Percentiles rank a stretch among this genome's conserved stretches.
Evolutionary conservation across 1,140 invertebrate genomes (phyloP).

Genomic region (Macrobrachium rosenbergii): DNA sequence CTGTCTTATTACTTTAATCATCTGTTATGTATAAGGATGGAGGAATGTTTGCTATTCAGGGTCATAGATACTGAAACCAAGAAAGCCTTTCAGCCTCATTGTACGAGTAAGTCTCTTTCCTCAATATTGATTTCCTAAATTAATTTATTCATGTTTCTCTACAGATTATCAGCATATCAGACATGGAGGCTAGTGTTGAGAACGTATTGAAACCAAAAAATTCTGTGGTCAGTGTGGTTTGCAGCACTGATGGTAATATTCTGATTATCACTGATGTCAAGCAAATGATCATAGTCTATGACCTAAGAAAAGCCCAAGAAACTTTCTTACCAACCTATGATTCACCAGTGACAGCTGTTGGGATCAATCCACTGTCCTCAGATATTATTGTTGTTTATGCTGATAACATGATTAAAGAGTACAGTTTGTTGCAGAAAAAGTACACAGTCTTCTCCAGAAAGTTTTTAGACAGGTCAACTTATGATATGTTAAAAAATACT

Average conservation of each 20-base stretch:
- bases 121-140: too few species aligned
- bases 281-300: slow-evolving; percentile 22
- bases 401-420: slow-evolving; percentile 50
- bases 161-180: slow-evolving; percentile 46
- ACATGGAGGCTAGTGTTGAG: slow-evolving; percentile 24
- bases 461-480: neutral
- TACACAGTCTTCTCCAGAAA: slow-evolving; percentile 36
- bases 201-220: slow-evolving; percentile 9
- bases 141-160: neutral
- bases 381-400: slow-evolving; percentile 43
- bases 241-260: slow-evolving; percentile 20
- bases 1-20: too few species aligned
- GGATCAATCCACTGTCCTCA: slow-evolving; percentile 28
- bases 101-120: too few species aligned
- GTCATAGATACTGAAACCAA: too few species aligned
- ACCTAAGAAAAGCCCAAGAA: neutral
- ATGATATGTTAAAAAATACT: slow-evolving; percentile 10
- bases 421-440: neutral
- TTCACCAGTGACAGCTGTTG: slow-evolving; percentile 38
- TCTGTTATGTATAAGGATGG: too few species aligned
- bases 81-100: too few species aligned
- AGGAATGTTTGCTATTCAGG: too few species aligned
- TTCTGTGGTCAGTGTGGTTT: slow-evolving; percentile 26
- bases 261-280: slow-evolving; percentile 29
- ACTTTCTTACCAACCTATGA: slow-evolving; percentile 16